Conservation (phyloP, 2,888 invertebrate genomes). For the Drosophila borealis region DNA sequence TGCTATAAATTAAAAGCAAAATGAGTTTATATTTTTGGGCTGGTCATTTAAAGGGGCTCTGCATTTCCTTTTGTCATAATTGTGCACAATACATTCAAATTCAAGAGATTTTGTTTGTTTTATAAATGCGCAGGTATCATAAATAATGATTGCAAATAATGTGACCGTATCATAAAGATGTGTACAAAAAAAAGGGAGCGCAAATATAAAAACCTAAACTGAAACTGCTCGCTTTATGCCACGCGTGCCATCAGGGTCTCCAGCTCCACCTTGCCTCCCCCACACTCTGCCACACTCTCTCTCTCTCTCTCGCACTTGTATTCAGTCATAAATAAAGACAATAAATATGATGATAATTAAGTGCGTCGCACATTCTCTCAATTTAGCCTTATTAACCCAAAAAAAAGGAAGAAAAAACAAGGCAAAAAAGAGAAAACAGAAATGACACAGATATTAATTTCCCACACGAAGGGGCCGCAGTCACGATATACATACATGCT, state of each 20-base stretch:
- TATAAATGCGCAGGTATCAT: constrained; percentile 22
- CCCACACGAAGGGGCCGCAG: constrained; percentile 56
- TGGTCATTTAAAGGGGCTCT: no score
- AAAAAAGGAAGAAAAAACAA: constrained; percentile 27
- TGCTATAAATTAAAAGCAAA: no score
- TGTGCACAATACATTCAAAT: constrained; percentile 1
- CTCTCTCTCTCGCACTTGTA: not conserved
- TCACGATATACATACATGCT: constrained; percentile 46
- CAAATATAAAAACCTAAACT: constrained; percentile 25
- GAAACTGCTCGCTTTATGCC: constrained; percentile 13
- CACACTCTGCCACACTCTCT: not conserved
- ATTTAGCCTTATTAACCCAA: constrained; percentile 82
- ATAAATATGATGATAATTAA: constrained; percentile 82
- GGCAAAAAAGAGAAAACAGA: constrained; percentile 27
- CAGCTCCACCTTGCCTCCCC: not conserved
- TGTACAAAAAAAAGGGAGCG: constrained; percentile 6
- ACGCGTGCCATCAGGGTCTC: not conserved
- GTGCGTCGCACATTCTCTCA: constrained; percentile 80
- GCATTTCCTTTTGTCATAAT: no score
- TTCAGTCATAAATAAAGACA: constrained; percentile 69
- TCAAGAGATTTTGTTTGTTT: no score
- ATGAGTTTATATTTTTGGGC: no score
- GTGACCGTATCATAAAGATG: constrained; percentile 39
- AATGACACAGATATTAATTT: constrained; percentile 81
- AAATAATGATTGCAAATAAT: constrained; percentile 64